phyloP scores from a whole-genome alignment of 2,888 invertebrate species.

The Alcis repandata region DNA sequence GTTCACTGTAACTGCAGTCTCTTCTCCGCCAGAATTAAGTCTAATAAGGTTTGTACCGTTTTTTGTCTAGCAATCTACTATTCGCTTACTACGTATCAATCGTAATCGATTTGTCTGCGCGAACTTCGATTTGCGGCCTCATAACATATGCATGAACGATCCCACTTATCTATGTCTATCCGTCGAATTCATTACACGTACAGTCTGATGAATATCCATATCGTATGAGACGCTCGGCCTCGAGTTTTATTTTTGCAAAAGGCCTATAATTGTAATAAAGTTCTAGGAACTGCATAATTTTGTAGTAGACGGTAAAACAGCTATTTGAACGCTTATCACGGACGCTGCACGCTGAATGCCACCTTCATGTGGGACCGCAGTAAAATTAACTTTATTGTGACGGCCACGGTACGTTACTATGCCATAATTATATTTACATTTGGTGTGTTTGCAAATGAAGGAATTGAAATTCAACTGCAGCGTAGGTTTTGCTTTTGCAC shows the following conservation, averaged over 20 bases:
- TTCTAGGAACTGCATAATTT: constrained; percentile 10
- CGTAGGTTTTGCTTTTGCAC: not conserved
- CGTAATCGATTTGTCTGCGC: constrained; percentile 18
- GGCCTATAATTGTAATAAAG: not conserved
- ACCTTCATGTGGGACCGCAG: constrained; percentile 64
- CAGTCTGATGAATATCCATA: constrained; percentile 58
- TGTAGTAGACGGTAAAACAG: constrained; percentile 41
- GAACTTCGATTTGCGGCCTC: constrained; percentile 20
- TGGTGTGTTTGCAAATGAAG: constrained; percentile 14
- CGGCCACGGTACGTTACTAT: constrained; percentile 1
- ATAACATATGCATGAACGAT: constrained; percentile 32
- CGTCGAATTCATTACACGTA: constrained; percentile 39
- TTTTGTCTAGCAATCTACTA: constrained; percentile 7
- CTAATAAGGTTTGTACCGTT: constrained; percentile 33
- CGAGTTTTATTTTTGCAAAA: constrained; percentile 25
- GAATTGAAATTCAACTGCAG: constrained; percentile 18
- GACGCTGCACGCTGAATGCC: constrained; percentile 55
- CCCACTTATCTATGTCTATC: constrained; percentile 37
- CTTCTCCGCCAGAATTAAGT: constrained; percentile 33
- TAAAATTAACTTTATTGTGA: constrained; percentile 60
- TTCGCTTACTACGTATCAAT: constrained; percentile 16
- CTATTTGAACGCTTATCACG: constrained; percentile 68
- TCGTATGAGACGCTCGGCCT: constrained; percentile 41
- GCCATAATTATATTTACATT: constrained; percentile 11
- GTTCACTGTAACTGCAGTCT: constrained; percentile 62